Percentiles rank a stretch among this genome's conserved stretches.
Conservation (phyloP, 2,113 vertebrate species). For the Poeciliopsis retropinna region DNA sequence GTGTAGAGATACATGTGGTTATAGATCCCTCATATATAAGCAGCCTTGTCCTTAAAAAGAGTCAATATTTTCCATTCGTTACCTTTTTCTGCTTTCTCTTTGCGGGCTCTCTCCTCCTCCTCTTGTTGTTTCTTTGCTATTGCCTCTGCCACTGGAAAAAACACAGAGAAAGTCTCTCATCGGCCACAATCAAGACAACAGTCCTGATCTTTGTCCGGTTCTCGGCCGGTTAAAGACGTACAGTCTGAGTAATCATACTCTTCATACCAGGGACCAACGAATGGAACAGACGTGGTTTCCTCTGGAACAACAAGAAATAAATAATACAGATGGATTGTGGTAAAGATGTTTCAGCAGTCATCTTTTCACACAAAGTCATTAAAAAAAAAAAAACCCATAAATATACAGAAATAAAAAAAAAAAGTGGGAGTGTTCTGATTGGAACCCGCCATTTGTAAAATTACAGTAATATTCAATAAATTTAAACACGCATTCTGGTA, state of each 20-base stretch:
- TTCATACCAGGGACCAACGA: conserved; percentile 74
- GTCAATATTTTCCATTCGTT: not conserved
- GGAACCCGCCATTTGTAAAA: not conserved
- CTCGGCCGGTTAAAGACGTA: conserved; percentile 56
- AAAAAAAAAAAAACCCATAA: not conserved
- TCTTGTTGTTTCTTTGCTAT: conserved; percentile 73
- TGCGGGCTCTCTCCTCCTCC: conserved; percentile 72
- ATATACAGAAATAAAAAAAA: not conserved
- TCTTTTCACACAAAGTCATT: not conserved
- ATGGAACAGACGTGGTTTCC: conserved; percentile 57
- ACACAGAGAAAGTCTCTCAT: not conserved
- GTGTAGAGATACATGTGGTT: too few species aligned
- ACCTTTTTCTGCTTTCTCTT: conserved; percentile 81
- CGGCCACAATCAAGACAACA: not conserved
- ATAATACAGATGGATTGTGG: not conserved
- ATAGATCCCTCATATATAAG: too few species aligned
- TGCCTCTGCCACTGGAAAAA: conserved; percentile 60
- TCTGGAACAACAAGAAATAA: conserved; percentile 57
- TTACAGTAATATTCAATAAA: not conserved
- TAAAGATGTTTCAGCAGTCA: not conserved
- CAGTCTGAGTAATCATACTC: conserved; percentile 80
- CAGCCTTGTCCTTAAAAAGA: too few species aligned
- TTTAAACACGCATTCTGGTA: too few species aligned
- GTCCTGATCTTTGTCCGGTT: not conserved
- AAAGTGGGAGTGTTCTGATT: not conserved